phyloP scores from a whole-genome alignment of 2,888 invertebrate species.

The Sarcophaga rosellei region DNA sequence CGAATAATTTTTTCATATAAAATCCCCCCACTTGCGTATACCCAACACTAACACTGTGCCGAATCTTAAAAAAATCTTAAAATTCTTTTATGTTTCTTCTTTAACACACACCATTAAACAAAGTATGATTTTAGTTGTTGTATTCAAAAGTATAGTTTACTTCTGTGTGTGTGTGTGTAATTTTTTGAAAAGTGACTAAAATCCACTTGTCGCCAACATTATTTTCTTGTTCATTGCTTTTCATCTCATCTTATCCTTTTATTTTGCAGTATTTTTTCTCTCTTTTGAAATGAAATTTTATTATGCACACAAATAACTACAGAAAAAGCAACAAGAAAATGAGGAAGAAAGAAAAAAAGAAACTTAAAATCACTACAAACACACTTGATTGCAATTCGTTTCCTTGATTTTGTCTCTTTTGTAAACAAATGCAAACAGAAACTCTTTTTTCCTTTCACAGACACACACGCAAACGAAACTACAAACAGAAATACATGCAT shows the following conservation, averaged over 20 bases:
- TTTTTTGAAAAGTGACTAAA: slow-evolving; percentile 57
- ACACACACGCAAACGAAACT: not conserved
- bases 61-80: no score
- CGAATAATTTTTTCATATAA: no score
- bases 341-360: slow-evolving; percentile 26
- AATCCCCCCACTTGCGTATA: no score
- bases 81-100: not conserved
- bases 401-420: slow-evolving; percentile 52
- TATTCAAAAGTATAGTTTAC: not conserved
- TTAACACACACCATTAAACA: slow-evolving; percentile 55
- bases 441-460: slow-evolving; percentile 1
- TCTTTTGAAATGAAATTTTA: slow-evolving; percentile 18
- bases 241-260: not conserved
- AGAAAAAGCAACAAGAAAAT: slow-evolving; percentile 29
- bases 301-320: not conserved
- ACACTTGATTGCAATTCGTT: slow-evolving; percentile 52
- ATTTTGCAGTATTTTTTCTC: not conserved
- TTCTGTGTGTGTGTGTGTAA: slow-evolving; percentile 17
- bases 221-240: slow-evolving; percentile 6
- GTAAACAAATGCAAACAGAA: slow-evolving; percentile 16
- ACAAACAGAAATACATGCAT: not conserved
- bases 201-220: slow-evolving; percentile 58
- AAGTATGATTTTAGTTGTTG: slow-evolving; percentile 36
- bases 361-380: slow-evolving; percentile 56
- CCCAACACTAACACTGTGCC: no score